Conservation (phyloP, 2,113 vertebrate genomes). For the Riparia riparia region DNA sequence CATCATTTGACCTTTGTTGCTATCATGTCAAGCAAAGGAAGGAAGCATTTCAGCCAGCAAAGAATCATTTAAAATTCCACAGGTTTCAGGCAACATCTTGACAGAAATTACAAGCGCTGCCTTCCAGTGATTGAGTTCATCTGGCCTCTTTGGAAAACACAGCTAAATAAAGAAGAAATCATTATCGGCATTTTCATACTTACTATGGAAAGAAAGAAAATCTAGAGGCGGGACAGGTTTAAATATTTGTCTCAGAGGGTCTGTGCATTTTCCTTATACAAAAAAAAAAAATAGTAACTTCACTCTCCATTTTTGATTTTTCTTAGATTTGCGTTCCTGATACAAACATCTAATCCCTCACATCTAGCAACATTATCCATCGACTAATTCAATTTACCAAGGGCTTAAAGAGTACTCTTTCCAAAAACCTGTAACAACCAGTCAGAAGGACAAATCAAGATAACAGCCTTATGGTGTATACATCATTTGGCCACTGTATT, state of each 20-base stretch:
- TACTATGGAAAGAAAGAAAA: neutral
- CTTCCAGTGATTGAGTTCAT: neutral
- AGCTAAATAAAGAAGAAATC: neutral
- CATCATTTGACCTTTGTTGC: neutral
- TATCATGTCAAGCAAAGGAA: neutral
- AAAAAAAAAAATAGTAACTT: neutral
- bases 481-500: neutral
- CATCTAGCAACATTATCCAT: neutral
- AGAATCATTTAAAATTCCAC: neutral
- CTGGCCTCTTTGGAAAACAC: neutral
- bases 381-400: neutral
- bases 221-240: neutral
- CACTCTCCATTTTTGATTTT: neutral
- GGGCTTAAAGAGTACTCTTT: neutral
- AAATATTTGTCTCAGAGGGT: neutral
- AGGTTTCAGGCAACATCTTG: neutral
- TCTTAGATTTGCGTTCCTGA: neutral
- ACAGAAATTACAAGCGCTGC: neutral
- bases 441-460: neutral
- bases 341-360: neutral
- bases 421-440: neutral
- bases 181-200: neutral
- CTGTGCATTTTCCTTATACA: neutral
- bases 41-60: neutral
- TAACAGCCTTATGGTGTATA: fast-evolving